phyloP scores from a whole-genome alignment of 1,140 invertebrate species.

The Calephelis virginiensis region DNA sequence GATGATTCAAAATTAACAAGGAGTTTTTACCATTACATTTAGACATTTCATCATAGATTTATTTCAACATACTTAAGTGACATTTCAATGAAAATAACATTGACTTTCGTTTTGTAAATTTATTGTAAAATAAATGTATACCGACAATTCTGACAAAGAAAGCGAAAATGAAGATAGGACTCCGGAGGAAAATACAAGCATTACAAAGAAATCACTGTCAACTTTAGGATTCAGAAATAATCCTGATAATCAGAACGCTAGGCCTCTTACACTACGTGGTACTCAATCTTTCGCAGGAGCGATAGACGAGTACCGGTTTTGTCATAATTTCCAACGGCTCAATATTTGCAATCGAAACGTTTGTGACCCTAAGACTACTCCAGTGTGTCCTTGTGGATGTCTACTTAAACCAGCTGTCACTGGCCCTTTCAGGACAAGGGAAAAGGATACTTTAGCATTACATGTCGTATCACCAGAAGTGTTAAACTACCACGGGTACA shows the following conservation, averaged over 20 bases:
- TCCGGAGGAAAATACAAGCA: constrained; percentile 49
- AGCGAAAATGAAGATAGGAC: constrained; percentile 58
- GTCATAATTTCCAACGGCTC: constrained; percentile 60
- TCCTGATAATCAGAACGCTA: constrained; percentile 52
- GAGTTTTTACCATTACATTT: too few relatives aligned
- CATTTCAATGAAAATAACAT: background rate
- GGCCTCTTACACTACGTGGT: constrained; percentile 59
- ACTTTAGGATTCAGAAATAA: constrained; percentile 61
- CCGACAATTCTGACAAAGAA: constrained; percentile 64
- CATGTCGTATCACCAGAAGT: constrained; percentile 65
- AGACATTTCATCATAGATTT: too few relatives aligned
- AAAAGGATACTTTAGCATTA: constrained; percentile 59
- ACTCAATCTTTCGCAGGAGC: constrained; percentile 74
- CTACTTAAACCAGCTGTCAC: constrained; percentile 44
- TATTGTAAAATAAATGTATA: constrained; percentile 47
- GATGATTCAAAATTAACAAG: too few relatives aligned
- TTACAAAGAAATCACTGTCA: constrained; percentile 67
- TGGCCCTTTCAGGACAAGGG: constrained; percentile 61
- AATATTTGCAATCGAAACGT: constrained; percentile 52
- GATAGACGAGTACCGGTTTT: constrained; percentile 62
- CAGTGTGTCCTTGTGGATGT: constrained; percentile 67
- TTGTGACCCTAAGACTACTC: constrained; percentile 40
- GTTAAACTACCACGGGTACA: constrained; percentile 63
- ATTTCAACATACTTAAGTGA: background rate
- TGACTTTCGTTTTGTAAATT: constrained; percentile 32